Conservation (phyloP, 2,888 invertebrate genomes). For the Amblyjoppa proteus region DNA sequence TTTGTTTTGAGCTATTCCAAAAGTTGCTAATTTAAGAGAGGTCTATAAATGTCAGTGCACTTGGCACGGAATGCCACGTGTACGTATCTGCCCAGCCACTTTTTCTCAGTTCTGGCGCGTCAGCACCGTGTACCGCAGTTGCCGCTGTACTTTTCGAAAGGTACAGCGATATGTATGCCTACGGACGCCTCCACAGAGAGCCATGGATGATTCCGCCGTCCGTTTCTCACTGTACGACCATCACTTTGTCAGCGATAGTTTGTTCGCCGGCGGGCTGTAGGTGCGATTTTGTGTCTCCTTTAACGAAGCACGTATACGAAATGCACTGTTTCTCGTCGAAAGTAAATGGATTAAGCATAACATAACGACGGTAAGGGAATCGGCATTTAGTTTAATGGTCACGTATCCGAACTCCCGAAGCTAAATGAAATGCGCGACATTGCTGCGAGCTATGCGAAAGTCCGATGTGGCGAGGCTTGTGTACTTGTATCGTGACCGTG, state of each 20-base stretch:
- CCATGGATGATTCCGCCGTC: not conserved
- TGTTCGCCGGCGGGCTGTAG: not conserved
- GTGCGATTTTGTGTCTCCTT: not conserved
- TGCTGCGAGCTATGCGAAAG: not conserved
- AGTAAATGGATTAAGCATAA: not conserved
- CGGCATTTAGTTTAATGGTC: not conserved
- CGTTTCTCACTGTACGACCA: conserved; percentile 1
- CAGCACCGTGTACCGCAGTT: not conserved
- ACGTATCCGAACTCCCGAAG: not conserved
- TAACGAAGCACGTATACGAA: conserved; percentile 4
- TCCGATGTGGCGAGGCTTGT: not conserved
- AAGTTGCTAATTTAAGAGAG: not conserved
- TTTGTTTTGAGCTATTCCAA: not conserved
- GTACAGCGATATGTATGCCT: not conserved
- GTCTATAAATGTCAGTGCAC: not conserved
- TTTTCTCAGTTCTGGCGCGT: not conserved
- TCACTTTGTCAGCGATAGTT: conserved; percentile 7
- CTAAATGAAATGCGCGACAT: not conserved
- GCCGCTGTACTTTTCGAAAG: not conserved
- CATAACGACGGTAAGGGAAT: not conserved
- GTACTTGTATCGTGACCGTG: not conserved
- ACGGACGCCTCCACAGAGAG: not conserved
- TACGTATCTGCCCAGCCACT: not conserved
- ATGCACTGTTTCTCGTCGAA: not conserved
- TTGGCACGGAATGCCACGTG: not conserved